Base-by-base conservation (phyloP, 2,797 vertebrate species). In the Caiman crocodilus region DNA sequence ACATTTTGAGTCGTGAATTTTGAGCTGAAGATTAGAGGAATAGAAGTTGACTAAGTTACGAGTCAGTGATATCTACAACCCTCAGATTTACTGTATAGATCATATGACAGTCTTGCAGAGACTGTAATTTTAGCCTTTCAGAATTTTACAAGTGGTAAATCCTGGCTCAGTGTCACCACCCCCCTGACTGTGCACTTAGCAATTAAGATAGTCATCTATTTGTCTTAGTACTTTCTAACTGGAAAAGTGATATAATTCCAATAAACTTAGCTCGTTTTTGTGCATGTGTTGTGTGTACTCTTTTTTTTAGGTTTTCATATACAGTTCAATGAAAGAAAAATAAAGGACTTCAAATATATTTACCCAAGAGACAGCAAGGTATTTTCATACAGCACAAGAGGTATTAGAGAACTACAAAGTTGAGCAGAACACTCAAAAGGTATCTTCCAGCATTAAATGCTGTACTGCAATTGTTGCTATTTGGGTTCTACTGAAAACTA, bases 31-130 rank as follows among this genome's bases (percentile, higher is more conserved):
- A 35, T 13, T 25, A 20, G 10, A 3, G 7, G 61, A 75, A 60
- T 5, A 1, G 23, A 30, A 42, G 3, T 23, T 50, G 25, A 10
- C 7, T 26, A 4, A 10, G 3, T 5, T 13, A 26, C 10, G 17
- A 2, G 14, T 79, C 35, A 35, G n/a, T 11, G 3, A 30, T 71
- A 12, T 4, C 79, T 35, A 28, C 56, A 30, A 71, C 6, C 14
- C 21, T 67, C 3, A 71, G 69, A 71, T 71, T 35, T 50, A 42
- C 13, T 7, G 35, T 71, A 71, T 16, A 23, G 32, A 71, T 23
- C 42, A 14, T 35, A 42, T 6, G 30, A 23, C 20, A 42, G 13
- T 42, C 23, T 25, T 71, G 35, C 25, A 35, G 35, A 42, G 69
- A 42, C 21, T 23, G 25, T 25, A 42, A 71, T 35, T 71, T 32